These are phyloP conservation scores for Phalera bucephala DNA, from an alignment of 2,888 invertebrate species.

Conservation along the genomic window DNA sequence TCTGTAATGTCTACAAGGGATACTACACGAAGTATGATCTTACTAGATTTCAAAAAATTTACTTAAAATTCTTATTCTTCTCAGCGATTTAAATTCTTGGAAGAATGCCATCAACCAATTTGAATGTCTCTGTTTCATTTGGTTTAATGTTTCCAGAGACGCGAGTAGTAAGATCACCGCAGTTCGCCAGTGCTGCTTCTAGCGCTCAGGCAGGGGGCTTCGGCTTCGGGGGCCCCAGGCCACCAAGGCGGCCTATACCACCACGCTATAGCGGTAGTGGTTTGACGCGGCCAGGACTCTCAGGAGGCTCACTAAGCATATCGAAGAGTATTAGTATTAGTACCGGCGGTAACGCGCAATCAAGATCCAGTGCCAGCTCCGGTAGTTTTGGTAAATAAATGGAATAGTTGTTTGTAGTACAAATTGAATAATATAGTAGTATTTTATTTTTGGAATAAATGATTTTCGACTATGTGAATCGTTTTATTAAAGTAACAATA, in stretches of 20 bases:
- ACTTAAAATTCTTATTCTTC: conserved; percentile 1
- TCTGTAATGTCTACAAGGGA: no score
- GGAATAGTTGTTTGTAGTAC: no score
- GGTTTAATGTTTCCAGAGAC: conserved; percentile 28
- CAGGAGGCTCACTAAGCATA: conserved; percentile 37
- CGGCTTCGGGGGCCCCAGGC: conserved; percentile 5
- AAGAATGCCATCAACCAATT: no score
- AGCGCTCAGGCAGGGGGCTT: conserved; percentile 34
- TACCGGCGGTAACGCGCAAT: conserved; percentile 28
- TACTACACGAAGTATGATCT: no score
- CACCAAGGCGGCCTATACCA: no score
- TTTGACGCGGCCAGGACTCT: conserved; percentile 7
- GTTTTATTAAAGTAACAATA: no score
- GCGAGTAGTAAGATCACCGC: conserved; percentile 43
- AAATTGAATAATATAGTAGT: no score
- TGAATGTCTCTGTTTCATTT: not conserved
- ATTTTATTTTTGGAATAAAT: no score
- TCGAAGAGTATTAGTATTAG: conserved; percentile 50
- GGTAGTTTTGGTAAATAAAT: conserved; percentile 9
- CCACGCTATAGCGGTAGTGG: conserved; percentile 15
- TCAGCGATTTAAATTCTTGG: not conserved
- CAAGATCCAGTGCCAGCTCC: conserved; percentile 19
- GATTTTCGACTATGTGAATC: no score
- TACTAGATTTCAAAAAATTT: no score
- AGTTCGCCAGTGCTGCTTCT: conserved; percentile 41